Conservation (phyloP, 2,888 invertebrate species). For the Metellina segmentata region DNA sequence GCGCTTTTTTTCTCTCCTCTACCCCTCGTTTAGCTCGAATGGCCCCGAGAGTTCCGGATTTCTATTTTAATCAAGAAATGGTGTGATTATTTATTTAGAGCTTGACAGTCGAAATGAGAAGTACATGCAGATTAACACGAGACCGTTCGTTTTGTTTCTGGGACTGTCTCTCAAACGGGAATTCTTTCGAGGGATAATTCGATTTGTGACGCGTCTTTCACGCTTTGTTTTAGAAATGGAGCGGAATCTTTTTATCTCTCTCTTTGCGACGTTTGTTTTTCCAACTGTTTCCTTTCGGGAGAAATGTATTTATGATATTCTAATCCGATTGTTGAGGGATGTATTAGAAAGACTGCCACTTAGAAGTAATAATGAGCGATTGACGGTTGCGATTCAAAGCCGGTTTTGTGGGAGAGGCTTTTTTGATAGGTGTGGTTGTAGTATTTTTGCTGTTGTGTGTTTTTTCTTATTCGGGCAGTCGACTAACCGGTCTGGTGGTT, state of each 20-base stretch:
- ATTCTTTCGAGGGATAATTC: slow-evolving; percentile 1
- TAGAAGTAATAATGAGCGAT: no score
- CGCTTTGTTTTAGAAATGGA: background rate
- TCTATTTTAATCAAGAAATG: background rate
- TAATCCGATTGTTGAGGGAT: background rate
- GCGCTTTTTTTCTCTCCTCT: background rate
- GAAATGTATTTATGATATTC: background rate
- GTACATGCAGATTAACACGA: background rate
- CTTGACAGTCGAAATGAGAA: background rate
- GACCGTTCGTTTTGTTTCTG: background rate
- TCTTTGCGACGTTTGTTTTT: background rate
- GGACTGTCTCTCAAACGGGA: slow-evolving; percentile 2
- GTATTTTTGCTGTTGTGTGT: no score
- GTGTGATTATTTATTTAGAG: slow-evolving; percentile 11
- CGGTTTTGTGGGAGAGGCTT: no score
- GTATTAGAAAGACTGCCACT: background rate
- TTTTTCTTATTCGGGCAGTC: no score
- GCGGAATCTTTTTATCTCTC: background rate
- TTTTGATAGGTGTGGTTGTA: no score
- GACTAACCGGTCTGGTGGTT: no score
- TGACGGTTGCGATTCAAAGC: no score
- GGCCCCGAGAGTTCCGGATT: background rate
- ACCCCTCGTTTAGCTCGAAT: background rate
- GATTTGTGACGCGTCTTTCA: background rate
- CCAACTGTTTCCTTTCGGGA: background rate